Evolutionary conservation across 2,888 invertebrate genomes (phyloP).

Genomic region (Petrophora chlorosata): DNA sequence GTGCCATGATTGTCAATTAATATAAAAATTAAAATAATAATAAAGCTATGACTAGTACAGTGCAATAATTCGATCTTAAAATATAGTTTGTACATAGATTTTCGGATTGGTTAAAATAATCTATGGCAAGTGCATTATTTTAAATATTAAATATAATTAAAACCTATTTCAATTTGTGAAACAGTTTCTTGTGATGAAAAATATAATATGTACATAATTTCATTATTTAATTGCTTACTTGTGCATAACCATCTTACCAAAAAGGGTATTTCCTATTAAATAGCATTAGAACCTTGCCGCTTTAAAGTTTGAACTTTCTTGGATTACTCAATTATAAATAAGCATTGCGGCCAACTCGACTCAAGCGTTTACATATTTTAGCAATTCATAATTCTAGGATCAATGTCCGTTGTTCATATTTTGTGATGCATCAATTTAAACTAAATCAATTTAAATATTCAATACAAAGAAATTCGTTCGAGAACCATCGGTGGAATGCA

Average conservation of each 20-base stretch:
- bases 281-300: too few relatives aligned
- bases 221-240: not conserved
- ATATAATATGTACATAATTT: not conserved
- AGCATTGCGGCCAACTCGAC: too few relatives aligned
- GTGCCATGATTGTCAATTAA: slow-evolving; percentile 32
- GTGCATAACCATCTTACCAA: not conserved
- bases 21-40: slow-evolving; percentile 35
- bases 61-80: slow-evolving; percentile 44
- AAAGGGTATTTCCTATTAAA: not conserved
- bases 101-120: slow-evolving; percentile 34
- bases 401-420: too few relatives aligned
- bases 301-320: too few relatives aligned
- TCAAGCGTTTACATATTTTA: too few relatives aligned
- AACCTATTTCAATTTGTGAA: not conserved
- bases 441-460: too few relatives aligned
- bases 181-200: not conserved
- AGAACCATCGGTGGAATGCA: slow-evolving; percentile 42
- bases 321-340: too few relatives aligned
- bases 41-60: slow-evolving; percentile 53
- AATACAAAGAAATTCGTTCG: slow-evolving; percentile 36
- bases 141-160: not conserved
- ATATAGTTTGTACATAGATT: slow-evolving; percentile 51
- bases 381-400: too few relatives aligned
- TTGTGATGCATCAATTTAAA: too few relatives aligned
- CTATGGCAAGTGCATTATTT: slow-evolving; percentile 11